Percentiles rank a stretch among this genome's conserved stretches.
phyloP scores from a whole-genome alignment of 2,888 invertebrate species.

The Eristalis tenax region DNA sequence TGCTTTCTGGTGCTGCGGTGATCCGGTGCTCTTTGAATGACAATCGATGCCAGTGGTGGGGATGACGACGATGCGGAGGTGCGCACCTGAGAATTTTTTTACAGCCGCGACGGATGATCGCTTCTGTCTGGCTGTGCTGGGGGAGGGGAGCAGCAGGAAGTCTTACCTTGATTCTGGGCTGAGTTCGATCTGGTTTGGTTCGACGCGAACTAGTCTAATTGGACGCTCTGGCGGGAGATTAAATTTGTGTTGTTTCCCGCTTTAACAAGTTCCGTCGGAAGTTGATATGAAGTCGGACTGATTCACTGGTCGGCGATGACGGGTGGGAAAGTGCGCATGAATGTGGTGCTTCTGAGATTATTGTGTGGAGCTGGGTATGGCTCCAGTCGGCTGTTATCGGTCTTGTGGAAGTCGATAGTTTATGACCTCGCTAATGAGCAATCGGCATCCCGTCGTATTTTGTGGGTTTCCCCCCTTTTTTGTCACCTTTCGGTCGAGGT shows the following conservation, averaged over 20 bases:
- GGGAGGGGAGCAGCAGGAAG: neutral
- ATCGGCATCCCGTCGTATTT: neutral
- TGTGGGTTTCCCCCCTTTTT: neutral
- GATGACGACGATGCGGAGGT: slow-evolving; percentile 39
- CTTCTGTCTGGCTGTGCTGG: neutral
- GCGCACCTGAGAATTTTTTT: slow-evolving; percentile 70
- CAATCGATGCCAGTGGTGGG: slow-evolving; percentile 53
- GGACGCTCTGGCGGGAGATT: slow-evolving; percentile 24
- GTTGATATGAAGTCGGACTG: slow-evolving; percentile 8
- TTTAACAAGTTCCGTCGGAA: slow-evolving; percentile 54
- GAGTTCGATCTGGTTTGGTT: slow-evolving; percentile 37
- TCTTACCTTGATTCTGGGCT: slow-evolving; percentile 5
- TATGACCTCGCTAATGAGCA: no score
- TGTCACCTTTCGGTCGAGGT: neutral
- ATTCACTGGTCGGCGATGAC: neutral
- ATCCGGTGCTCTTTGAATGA: slow-evolving; percentile 59
- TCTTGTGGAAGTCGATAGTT: no score
- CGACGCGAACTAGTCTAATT: slow-evolving; percentile 39
- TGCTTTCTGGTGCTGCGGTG: slow-evolving; percentile 39
- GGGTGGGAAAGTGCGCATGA: neutral
- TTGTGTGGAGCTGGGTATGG: neutral
- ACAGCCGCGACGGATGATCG: slow-evolving; percentile 43
- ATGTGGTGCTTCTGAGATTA: neutral
- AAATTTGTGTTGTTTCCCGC: slow-evolving; percentile 1
- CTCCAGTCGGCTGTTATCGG: no score